Evolutionary conservation across 2,113 vertebrate genomes (phyloP), one percentile per base, ranked within the genome.

Genomic region (Gobio gobio): DNA sequence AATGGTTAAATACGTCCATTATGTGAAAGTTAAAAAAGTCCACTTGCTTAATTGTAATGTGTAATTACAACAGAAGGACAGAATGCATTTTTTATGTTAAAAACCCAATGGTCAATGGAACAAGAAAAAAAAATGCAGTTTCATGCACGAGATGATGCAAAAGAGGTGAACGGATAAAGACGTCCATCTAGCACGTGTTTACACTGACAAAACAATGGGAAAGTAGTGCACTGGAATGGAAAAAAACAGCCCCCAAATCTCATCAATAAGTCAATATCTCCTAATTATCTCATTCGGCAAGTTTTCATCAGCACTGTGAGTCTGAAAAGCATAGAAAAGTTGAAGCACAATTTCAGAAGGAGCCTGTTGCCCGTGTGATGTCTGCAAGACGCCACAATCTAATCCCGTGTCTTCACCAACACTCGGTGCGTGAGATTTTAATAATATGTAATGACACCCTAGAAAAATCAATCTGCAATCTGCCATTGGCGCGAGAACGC

Each of bases 391-490:
- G 70, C 22, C 33, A 18, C 47, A 18, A 76, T 51, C 47, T 51
- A 45, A 78, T 76, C 26, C 10, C 85, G 43, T 61, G 33, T 49
- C 78, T 85, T 18, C 77, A 81, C 86, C 88, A 3, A 78, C 59
- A 36, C 16, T 77, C 63, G 14, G 12, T 85, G 88, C 87, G 86
- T 89, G 90, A 89, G 90, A 94, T 94, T 93, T 93, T 93, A 95
- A 93, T 93, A 91, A 94, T 93, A 94, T 94, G 89, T 94, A 92
- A 93, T 92, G 91, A 87, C 83, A 90, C 89, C 84, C 89, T 78
- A 75, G 90, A 84, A 92, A 93, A 95, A 95, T 96, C 95, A 93
- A 95, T 96, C 89, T 83, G 91, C 90, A 94, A 94, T 95, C 93
- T 94, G 92, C 90, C 90, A 88, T 75, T 82, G 86, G 86, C 45